Base-by-base conservation (phyloP, 2,797 vertebrate species). In the Psittacula derbiana region DNA sequence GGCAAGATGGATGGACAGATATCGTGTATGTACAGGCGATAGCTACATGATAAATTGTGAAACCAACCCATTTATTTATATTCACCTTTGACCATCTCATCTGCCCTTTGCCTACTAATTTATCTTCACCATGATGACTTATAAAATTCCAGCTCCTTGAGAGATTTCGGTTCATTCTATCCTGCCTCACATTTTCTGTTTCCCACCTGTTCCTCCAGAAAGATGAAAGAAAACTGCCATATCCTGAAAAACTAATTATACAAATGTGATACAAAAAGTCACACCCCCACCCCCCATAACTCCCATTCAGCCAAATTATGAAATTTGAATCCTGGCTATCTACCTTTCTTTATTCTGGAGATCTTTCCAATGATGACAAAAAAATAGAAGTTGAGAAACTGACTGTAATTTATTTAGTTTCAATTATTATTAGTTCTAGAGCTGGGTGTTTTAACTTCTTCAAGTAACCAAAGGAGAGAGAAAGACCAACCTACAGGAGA, bases 1-100 rank as follows among this genome's bases (percentile, higher is more conserved):
- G 50, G 58, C 55, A 95, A 97, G 95, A 95, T 80, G 92, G 90
- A 96, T 97, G 86, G 88, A 95, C 58, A 92, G 88, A 94, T 96
- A 95, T 41, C 2, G 2, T 43, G 23, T 88, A 62, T 19, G 55
- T 62, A 52, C 10, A 47, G 50, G 64, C 5, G 86, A 95, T 84
- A 92, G 83, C 88, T 46, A 49, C 36, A 38, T 84, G 90, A 95
- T 88, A 90, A 95, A 96, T 80, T 67, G 78, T 62, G 40, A 66
- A 84, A 88, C 43, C 12, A 86, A 82, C 53, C 20, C 82, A 73
- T 70, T 93, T 96, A 95, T 93, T 95, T 97, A 95, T 90, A 85
- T 49, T 88, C 94, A 96, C 94, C 93, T 96, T 96, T 97, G 96
- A 96, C 93, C 92, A 84, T 15, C 74, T 95, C 78, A 76, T 47